A percentile compares a stretch with the other conserved stretches of the same genome.
Evolutionary conservation across 2,797 vertebrate species (phyloP).

Genomic region (Sparidentex hasta): DNA sequence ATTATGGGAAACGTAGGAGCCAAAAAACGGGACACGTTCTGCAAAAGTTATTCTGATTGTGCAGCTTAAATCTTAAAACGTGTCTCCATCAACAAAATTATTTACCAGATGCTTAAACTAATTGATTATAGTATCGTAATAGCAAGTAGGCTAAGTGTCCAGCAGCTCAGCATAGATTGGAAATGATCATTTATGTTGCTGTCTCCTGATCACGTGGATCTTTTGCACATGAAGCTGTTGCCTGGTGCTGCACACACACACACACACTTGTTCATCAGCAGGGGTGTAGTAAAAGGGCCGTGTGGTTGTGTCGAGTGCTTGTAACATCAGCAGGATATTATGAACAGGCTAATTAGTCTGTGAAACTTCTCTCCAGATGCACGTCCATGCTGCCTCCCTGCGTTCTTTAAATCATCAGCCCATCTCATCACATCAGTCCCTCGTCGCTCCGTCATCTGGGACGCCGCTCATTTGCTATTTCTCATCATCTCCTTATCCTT

Average conservation of each 20-base stretch:
- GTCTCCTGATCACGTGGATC: not conserved
- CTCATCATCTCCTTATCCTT: not conserved
- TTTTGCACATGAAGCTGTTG: slow-evolving; percentile 14
- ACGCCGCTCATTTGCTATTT: slow-evolving; percentile 23
- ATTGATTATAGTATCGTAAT: too few relatives aligned
- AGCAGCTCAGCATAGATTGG: not conserved
- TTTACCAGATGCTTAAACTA: too few relatives aligned
- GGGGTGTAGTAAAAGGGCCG: slow-evolving; percentile 33
- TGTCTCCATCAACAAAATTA: too few relatives aligned
- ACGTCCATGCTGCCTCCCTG: slow-evolving; percentile 2
- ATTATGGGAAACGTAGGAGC: not conserved
- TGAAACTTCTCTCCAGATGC: slow-evolving; percentile 38
- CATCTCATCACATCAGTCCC: slow-evolving; percentile 9
- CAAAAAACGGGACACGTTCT: not conserved
- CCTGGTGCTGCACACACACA: slow-evolving; percentile 3
- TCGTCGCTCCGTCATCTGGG: slow-evolving; percentile 34
- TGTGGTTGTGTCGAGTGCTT: slow-evolving; percentile 22
- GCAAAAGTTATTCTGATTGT: too few relatives aligned
- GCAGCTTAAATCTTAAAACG: too few relatives aligned
- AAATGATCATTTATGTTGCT: not conserved
- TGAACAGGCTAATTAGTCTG: slow-evolving; percentile 49
- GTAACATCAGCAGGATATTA: slow-evolving; percentile 42
- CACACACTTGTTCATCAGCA: not conserved
- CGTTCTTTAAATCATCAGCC: slow-evolving; percentile 16
- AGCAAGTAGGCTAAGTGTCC: not conserved